phyloP scores from a whole-genome alignment of 2,113 vertebrate genomes.

The Sarotherodon lohbergeri region DNA sequence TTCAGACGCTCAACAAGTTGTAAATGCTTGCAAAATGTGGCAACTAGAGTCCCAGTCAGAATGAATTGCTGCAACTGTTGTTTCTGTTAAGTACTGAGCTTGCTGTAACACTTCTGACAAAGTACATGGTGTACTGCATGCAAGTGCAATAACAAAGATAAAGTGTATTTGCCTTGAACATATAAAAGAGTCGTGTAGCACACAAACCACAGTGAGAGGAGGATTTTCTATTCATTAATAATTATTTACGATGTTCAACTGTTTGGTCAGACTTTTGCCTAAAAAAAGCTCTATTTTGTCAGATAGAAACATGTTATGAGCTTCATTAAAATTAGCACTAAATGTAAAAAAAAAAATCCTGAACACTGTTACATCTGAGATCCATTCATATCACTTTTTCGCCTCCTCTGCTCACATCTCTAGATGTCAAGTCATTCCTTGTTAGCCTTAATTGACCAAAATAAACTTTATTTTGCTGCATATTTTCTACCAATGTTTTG shows the following conservation, averaged over 20 bases:
- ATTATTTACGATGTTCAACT: background rate
- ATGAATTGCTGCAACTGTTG: background rate
- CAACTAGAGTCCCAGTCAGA: background rate
- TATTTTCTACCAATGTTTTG: background rate
- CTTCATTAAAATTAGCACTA: background rate
- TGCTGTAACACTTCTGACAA: background rate
- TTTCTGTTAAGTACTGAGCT: background rate
- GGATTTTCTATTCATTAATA: background rate
- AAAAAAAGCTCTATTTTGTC: background rate
- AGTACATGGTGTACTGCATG: background rate
- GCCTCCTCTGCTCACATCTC: background rate
- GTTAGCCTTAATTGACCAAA: background rate
- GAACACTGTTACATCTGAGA: background rate
- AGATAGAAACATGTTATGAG: background rate
- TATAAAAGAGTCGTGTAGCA: background rate
- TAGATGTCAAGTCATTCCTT: background rate
- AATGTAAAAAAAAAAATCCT: background rate
- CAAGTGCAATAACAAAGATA: background rate
- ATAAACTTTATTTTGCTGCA: background rate
- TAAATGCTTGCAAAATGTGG: background rate
- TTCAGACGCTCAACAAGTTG: background rate
- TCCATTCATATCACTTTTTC: background rate
- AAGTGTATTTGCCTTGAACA: background rate
- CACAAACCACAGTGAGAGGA: background rate
- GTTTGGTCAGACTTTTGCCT: background rate